Base-by-base conservation (phyloP, 2,113 vertebrate species). In the Tauraco erythrolophus region DNA sequence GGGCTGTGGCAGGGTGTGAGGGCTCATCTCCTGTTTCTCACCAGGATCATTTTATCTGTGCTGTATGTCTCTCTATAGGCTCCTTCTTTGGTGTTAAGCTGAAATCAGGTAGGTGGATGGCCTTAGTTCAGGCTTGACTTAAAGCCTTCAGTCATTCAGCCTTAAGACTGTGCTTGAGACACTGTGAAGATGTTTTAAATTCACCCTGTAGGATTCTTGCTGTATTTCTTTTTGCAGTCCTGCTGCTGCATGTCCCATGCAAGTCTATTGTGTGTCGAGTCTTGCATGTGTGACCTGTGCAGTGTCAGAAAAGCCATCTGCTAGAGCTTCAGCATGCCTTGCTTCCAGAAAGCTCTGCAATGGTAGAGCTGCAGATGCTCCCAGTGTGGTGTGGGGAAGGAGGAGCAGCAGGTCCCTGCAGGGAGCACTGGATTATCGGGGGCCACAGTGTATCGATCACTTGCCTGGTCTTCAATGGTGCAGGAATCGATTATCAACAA, bases 221-320 rank as follows among this genome's bases (percentile, higher is more conserved):
- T 46, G 37, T 43, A 5, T 28, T 39, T 54, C 43, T 64, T 31
- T 48, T 53, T 15, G 9, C 9, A 2, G 7, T 23, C 4, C 4
- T 48, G 37, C 15, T 33, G 27, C 43, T 70, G 46, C 8, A 1
- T 21, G 33, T 41, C 41, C 74, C 12, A 5, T 9, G 28, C 23
- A n/a, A 18, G 2, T 4, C 39, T 35, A 3, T 2, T 6, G 28
- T 9, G 33, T 4, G 7, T 9, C 23, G 25, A 6, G 6, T 9
- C 18, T 45, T 14, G 18, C 4, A 6, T 28, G 7, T 12, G 1
- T 2, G 23, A 16, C 10, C 33, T 6, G 3, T 3, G 46, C 3
- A 22, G 33, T 18, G 8, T 16, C 7, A 7, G 48, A 7, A 25
- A 14, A 56, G n/a, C 45, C 25, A 4, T 35, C 39, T 62, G 69